Evolutionary conservation across 2,888 invertebrate species (phyloP), one percentile per base, ranked within the genome.

Genomic region (Lissocephala sabroskyi): DNA sequence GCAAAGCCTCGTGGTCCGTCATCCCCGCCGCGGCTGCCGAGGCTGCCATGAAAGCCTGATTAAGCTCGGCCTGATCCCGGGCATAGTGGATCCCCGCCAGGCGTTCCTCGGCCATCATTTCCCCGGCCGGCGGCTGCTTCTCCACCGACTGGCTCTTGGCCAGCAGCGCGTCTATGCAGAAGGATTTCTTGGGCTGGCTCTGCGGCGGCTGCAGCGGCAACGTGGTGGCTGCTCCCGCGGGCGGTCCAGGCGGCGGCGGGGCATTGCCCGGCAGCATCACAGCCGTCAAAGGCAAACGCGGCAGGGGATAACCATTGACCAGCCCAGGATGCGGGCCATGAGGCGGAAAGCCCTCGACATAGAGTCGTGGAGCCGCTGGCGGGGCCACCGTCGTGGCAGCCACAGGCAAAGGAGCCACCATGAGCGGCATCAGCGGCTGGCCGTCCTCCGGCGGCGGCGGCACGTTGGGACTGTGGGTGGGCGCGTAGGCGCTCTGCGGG

Each of bases 81-180:
- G 73, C 77, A 40, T 81, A 81, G 17, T 79, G 77, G 14, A 80
- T 14, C 0, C 79, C 68, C 1, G 73, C 59, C 29, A 80, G 56
- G 18, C 79, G 81, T 51, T 81, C 81, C 11, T 79, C 79, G n/a
- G 61, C 53, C 11, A 71, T 56, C 14, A 62, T 36, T 0, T 62
- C 48, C 33, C 53, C 49, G 1, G 45, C 33, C 14, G 35, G 44
- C 6, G 32, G 16, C n/a, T 57, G 54, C 11, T 58, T 49, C 7
- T 63, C 59, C 3, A 43, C 45, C 1, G 53, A 29, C 44, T 82
- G 84, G 56, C 83, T 88, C 44, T 89, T 88, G 0, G 94, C 94
- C 2, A 96, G 84, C 2, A 96, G 84, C 0, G 96, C 95, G 78
- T 96, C 96, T 62, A 96, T 96, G 79, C 96, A 95, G 79, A 96